phyloP scores from a whole-genome alignment of 2,888 invertebrate genomes.

The Tanytarsus gracilentus region DNA sequence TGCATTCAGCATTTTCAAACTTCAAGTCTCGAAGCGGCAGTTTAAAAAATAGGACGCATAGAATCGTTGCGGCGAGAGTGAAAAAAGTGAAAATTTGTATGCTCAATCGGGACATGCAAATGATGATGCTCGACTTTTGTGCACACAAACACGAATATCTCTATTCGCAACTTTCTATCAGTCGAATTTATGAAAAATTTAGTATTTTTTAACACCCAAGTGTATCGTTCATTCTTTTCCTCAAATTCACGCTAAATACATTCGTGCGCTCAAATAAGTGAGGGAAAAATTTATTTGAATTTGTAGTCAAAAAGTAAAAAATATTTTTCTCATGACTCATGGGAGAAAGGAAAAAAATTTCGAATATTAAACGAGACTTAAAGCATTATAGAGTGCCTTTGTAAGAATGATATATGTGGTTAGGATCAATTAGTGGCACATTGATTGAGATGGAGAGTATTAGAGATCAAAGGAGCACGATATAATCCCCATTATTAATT shows the following conservation, averaged over 20 bases:
- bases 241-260: neutral
- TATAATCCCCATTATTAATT: constrained; percentile 22
- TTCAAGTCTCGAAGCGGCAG: too few species aligned
- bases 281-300: neutral
- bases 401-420: too few species aligned
- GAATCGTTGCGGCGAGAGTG: too few species aligned
- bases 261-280: neutral
- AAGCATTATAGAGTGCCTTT: neutral
- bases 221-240: constrained; percentile 26
- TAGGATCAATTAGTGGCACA: constrained; percentile 20
- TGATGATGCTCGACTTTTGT: neutral
- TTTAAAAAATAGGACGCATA: too few species aligned
- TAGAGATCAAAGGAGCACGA: constrained; percentile 19
- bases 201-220: constrained; percentile 24
- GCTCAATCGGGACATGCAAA: too few species aligned
- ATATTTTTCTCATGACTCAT: neutral
- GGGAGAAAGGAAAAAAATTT: neutral
- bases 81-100: too few species aligned
- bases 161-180: neutral
- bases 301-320: neutral
- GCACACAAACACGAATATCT: too few species aligned
- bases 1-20: too few species aligned
- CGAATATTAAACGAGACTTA: neutral
- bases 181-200: constrained; percentile 17
- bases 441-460: constrained; percentile 20